Conservation (phyloP, 1,140 invertebrate species). For the Spodoptera litura region DNA sequence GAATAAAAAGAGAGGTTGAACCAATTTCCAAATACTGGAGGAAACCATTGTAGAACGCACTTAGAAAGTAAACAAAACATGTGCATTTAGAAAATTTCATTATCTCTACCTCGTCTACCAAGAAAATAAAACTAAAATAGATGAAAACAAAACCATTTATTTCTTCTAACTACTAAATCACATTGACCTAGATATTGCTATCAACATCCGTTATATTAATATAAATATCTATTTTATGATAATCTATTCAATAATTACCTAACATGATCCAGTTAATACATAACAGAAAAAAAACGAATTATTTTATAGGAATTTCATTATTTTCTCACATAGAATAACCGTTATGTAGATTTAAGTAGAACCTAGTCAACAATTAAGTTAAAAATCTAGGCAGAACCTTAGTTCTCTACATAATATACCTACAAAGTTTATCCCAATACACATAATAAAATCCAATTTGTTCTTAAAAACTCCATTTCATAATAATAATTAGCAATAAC, state of each 20-base stretch:
- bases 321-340: neutral
- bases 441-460: neutral
- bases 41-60: no score
- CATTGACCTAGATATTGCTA: conserved; percentile 32
- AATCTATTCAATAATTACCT: neutral
- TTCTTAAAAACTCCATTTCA: neutral
- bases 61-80: no score
- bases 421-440: neutral
- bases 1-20: no score
- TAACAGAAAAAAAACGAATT: neutral
- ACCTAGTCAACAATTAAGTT: no score
- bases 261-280: neutral
- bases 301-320: neutral
- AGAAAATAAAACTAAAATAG: neutral
- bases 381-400: no score
- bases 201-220: neutral
- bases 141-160: conserved; percentile 28
- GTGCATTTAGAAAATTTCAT: no score
- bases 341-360: no score
- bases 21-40: no score
- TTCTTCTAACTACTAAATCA: conserved; percentile 38
- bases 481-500: neutral
- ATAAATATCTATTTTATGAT: conserved; percentile 1
- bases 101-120: neutral
- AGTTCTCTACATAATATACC: no score